Evolutionary conservation across 2,888 invertebrate species (phyloP).

Genomic region (Rhagium mordax): DNA sequence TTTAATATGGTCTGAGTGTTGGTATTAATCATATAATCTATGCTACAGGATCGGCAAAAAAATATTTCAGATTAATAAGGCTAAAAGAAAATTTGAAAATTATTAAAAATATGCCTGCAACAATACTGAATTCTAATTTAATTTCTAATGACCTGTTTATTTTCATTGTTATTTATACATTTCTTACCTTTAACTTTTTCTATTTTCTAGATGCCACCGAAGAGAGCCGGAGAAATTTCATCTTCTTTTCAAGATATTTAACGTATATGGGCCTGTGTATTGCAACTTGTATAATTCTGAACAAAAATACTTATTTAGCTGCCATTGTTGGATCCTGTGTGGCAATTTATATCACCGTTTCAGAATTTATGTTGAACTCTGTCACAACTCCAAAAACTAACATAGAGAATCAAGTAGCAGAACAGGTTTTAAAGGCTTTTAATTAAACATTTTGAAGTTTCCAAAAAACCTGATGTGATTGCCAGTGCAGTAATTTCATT

Average conservation of each 20-base stretch:
- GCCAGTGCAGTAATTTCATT: slow-evolving; percentile 13
- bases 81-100: too few relatives aligned
- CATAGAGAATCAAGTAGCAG: slow-evolving; percentile 56
- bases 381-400: slow-evolving; percentile 61
- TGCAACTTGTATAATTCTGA: slow-evolving; percentile 89
- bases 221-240: slow-evolving; percentile 73
- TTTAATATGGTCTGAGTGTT: too few relatives aligned
- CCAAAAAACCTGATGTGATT: slow-evolving; percentile 8
- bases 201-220: slow-evolving; percentile 60
- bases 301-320: slow-evolving; percentile 84
- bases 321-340: slow-evolving; percentile 86
- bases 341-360: slow-evolving; percentile 86
- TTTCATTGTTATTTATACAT: background rate
- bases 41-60: too few relatives aligned
- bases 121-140: too few relatives aligned
- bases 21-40: too few relatives aligned
- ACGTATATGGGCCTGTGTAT: slow-evolving; percentile 89
- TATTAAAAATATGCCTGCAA: too few relatives aligned
- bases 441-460: background rate
- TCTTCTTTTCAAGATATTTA: slow-evolving; percentile 81
- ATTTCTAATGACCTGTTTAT: too few relatives aligned
- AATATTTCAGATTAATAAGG: too few relatives aligned
- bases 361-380: slow-evolving; percentile 81
- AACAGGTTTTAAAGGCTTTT: slow-evolving; percentile 59
- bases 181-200: too few relatives aligned